Percentiles rank a stretch among this genome's conserved stretches.
These are phyloP conservation scores for Bolborhynchus lineola DNA, from an alignment of 2,113 vertebrate species.

Conservation along the genomic window DNA sequence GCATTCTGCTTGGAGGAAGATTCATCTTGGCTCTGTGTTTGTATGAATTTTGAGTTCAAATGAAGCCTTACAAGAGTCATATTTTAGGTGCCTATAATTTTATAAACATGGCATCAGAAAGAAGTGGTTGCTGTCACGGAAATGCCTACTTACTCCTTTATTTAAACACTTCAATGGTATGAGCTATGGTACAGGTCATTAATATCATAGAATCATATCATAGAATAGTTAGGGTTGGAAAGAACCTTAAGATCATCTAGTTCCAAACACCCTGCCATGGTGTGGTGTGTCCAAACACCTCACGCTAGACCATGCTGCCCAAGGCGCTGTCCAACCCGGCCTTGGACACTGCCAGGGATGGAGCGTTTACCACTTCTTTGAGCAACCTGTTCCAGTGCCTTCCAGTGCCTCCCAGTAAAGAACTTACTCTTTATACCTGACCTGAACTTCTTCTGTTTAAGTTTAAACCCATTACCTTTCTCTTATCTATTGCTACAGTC, in stretches of 20 bases:
- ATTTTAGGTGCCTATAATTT: constrained; percentile 5
- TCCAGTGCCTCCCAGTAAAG: background rate
- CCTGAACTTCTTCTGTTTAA: background rate
- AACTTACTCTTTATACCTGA: background rate
- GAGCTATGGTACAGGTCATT: background rate
- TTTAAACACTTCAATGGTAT: background rate
- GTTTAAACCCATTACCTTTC: background rate
- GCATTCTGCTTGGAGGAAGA: constrained; percentile 55
- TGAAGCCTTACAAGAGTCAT: constrained; percentile 6
- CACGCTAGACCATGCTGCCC: background rate
- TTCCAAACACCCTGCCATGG: background rate
- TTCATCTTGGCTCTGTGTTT: constrained; percentile 24
- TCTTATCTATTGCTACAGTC: background rate
- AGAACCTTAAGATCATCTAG: background rate
- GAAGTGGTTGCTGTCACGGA: background rate
- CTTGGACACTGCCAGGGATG: background rate
- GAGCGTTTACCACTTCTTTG: background rate
- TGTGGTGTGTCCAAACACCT: too few species aligned
- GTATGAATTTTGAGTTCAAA: constrained; percentile 33
- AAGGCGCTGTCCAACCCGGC: background rate
- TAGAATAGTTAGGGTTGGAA: background rate
- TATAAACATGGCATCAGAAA: background rate
- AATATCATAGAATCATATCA: background rate
- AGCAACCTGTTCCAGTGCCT: background rate
- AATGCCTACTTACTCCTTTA: background rate